Evolutionary conservation across 2,888 invertebrate genomes (phyloP).

Genomic region (Quadroppia sp.): DNA sequence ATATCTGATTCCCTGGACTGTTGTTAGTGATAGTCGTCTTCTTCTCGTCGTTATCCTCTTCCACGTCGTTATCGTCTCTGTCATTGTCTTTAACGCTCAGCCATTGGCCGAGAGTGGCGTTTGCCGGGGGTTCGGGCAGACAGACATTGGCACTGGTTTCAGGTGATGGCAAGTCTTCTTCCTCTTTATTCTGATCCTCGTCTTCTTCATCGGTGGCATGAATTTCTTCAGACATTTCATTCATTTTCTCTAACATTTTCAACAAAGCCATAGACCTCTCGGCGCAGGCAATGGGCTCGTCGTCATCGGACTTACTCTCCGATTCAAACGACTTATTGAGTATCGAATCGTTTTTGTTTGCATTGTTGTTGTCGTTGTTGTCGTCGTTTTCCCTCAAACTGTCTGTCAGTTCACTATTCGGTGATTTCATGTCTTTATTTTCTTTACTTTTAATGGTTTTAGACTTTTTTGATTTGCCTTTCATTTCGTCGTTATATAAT

Average conservation of each 20-base stretch:
- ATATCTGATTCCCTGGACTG: conserved; percentile 15
- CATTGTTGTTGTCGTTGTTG: neutral
- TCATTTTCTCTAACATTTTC: conserved; percentile 40
- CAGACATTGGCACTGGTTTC: conserved; percentile 1
- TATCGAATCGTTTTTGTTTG: neutral
- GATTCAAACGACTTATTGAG: neutral
- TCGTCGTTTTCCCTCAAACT: neutral
- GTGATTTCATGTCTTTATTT: conserved; percentile 10
- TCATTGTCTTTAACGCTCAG: conserved; percentile 15
- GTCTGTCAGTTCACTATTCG: conserved; percentile 19
- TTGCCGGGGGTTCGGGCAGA: conserved; percentile 39
- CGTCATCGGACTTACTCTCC: conserved; percentile 39
- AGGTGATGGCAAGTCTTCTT: conserved; percentile 13
- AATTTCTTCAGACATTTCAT: conserved; percentile 8
- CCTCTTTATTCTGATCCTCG: neutral
- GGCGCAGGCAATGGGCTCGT: conserved; percentile 39
- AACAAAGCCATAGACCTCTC: conserved; percentile 43
- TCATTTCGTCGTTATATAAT: conserved; percentile 36
- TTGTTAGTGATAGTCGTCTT: conserved; percentile 33
- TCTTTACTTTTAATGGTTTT: conserved; percentile 9
- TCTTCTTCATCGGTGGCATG: conserved; percentile 9
- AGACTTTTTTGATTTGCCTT: conserved; percentile 11
- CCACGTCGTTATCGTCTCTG: neutral
- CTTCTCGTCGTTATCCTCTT: conserved; percentile 28
- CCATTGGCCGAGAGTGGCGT: conserved; percentile 43